phyloP scores from a whole-genome alignment of 2,888 invertebrate genomes.

The Latrodectus elegans region DNA sequence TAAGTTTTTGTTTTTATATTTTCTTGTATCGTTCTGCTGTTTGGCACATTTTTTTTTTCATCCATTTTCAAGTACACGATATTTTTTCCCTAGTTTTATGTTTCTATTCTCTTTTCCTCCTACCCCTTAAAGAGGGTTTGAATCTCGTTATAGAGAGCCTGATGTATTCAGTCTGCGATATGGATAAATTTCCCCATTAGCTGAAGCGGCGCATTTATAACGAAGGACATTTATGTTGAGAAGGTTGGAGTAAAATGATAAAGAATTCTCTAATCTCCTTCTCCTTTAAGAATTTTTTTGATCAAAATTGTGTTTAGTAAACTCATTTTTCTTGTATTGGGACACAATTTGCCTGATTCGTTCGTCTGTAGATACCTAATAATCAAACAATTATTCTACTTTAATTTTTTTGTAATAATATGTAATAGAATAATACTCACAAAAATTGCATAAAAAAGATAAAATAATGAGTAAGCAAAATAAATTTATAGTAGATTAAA shows the following conservation, averaged over 20 bases:
- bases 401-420: no score
- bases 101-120: background rate
- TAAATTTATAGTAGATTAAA: no score
- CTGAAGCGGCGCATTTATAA: constrained; percentile 42
- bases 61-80: background rate
- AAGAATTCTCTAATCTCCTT: constrained; percentile 11
- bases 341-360: no score
- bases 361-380: no score
- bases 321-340: no score
- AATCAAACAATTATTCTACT: no score
- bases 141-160: constrained; percentile 56
- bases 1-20: constrained; percentile 21
- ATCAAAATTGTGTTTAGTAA: no score
- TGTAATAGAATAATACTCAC: no score
- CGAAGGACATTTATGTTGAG: constrained; percentile 41
- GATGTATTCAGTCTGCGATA: constrained; percentile 31
- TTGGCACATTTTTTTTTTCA: background rate
- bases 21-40: constrained; percentile 7
- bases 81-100: background rate
- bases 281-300: no score
- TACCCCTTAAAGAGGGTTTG: constrained; percentile 35
- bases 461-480: no score
- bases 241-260: background rate
- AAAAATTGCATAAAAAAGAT: no score
- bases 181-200: constrained; percentile 53